Conservation (phyloP, 2,888 invertebrate species). For the Panorpa germanica region DNA sequence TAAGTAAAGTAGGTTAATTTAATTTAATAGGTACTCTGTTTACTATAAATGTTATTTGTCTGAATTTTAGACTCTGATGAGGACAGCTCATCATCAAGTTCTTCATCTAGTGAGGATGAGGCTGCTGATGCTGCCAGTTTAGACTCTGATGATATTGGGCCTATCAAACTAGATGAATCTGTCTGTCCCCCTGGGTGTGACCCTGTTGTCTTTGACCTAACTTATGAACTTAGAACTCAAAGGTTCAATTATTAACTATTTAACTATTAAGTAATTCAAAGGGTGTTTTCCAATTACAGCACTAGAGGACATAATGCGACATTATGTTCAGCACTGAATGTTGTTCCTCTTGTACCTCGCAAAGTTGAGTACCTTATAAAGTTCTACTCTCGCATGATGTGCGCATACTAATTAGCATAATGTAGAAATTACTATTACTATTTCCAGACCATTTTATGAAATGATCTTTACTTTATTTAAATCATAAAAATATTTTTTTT, state of each 20-base stretch:
- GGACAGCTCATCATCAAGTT: constrained; percentile 30
- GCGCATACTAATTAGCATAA: no score
- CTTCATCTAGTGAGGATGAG: constrained; percentile 35
- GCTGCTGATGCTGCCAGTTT: constrained; percentile 35
- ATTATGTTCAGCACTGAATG: neutral
- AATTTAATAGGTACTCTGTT: constrained; percentile 2
- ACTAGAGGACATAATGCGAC: neutral
- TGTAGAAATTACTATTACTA: no score
- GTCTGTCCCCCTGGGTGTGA: constrained; percentile 56
- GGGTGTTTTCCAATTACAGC: no score
- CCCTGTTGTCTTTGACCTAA: constrained; percentile 39
- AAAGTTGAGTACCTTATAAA: no score
- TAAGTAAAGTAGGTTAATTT: constrained; percentile 2
- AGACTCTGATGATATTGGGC: constrained; percentile 44
- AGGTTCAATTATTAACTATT: constrained; percentile 22
- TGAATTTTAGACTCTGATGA: constrained; percentile 8
- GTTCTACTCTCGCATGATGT: no score
- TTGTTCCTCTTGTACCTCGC: no score
- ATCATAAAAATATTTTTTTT: no score
- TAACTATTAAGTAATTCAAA: no score
- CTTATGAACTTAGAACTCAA: constrained; percentile 39
- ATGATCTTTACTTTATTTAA: no score
- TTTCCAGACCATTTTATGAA: no score
- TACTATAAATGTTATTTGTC: constrained; percentile 3
- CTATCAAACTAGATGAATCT: constrained; percentile 47